Conservation (phyloP, 2,113 vertebrate species). For the Pitta sordida region DNA sequence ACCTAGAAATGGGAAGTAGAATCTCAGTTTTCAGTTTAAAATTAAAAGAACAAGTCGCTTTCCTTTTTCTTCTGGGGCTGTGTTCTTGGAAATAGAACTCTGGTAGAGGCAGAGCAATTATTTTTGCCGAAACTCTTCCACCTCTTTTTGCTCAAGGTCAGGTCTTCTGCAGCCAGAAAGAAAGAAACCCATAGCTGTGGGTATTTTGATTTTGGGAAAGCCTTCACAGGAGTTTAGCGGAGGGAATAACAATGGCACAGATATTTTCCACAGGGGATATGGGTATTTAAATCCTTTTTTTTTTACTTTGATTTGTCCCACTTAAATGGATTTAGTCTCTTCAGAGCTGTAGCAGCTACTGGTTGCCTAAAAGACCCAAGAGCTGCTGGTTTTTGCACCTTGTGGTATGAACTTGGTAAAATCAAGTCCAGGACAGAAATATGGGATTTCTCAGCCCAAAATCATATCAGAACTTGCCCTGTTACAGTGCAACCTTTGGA, state of each 20-base stretch:
- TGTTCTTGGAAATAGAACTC: neutral
- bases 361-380: neutral
- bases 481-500: neutral
- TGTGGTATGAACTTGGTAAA: neutral
- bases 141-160: neutral
- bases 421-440: neutral
- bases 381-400: neutral
- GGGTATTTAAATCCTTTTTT: neutral
- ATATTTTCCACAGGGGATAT: neutral
- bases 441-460: neutral
- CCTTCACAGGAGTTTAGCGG: neutral
- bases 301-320: neutral
- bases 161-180: neutral
- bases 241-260: neutral
- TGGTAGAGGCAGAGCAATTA: neutral
- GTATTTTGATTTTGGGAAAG: neutral
- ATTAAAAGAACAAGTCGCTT: neutral
- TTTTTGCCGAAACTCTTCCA: neutral
- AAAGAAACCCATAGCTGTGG: neutral
- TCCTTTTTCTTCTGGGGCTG: neutral
- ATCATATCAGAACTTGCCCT: neutral
- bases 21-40: slow-evolving; percentile 43
- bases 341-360: neutral
- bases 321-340: neutral
- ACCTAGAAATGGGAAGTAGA: neutral